A percentile compares a stretch with the other conserved stretches of the same genome.
phyloP scores from a whole-genome alignment of 2,888 invertebrate species.

The Drosophila hamatofila region DNA sequence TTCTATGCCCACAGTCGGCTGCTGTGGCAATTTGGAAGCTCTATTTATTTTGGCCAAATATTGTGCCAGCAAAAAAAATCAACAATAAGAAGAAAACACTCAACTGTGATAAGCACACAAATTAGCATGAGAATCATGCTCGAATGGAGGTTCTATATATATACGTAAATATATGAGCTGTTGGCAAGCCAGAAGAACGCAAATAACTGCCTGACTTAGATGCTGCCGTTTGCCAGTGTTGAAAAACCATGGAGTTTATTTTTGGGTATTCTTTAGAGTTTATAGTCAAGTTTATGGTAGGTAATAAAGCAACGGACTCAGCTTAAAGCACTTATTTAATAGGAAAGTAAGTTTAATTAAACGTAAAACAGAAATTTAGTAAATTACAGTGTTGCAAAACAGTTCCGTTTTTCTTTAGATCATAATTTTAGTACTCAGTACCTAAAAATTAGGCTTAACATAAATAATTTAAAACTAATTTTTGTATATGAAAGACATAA shows the following conservation, averaged over 20 bases:
- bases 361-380: neutral
- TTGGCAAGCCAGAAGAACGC: neutral
- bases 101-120: constrained; percentile 30
- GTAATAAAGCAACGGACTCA: neutral
- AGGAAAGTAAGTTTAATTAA: neutral
- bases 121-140: constrained; percentile 32
- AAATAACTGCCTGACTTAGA: neutral
- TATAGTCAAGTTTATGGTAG: neutral
- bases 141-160: neutral
- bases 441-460: neutral
- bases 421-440: neutral
- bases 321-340: neutral
- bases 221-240: neutral
- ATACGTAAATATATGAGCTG: neutral
- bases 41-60: constrained; percentile 49
- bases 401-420: fast-evolving
- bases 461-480: neutral
- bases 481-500: neutral
- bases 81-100: constrained; percentile 2
- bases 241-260: neutral
- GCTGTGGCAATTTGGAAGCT: constrained; percentile 30
- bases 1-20: constrained; percentile 35
- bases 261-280: neutral
- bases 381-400: constrained; percentile 2
- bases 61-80: constrained; percentile 22